These are phyloP conservation scores for Drosophila novamexicana DNA, from an alignment of 1,140 invertebrate genomes.

Conservation along the genomic window DNA sequence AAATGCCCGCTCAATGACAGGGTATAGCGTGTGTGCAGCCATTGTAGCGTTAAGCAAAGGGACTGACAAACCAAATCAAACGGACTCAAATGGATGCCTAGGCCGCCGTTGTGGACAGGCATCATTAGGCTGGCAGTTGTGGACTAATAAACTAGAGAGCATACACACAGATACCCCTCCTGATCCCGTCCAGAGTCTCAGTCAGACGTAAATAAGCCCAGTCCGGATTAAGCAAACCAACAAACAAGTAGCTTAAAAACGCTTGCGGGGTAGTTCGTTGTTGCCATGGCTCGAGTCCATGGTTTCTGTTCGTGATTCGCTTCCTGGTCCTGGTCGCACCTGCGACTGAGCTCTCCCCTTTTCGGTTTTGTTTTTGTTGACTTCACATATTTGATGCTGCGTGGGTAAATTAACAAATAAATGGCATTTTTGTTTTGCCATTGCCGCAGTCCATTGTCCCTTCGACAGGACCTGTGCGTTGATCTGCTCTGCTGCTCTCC, in stretches of 20 bases:
- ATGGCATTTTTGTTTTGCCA: conserved; percentile 66
- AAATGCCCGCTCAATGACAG: neutral
- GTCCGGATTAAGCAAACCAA: conserved; percentile 75
- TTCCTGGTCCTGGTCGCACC: neutral
- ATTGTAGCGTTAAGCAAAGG: conserved; percentile 68
- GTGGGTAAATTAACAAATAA: conserved; percentile 82
- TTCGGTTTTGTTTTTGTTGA: conserved; percentile 48
- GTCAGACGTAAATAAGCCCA: conserved; percentile 53
- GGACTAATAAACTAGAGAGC: conserved; percentile 71
- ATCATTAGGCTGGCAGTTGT: conserved; percentile 65
- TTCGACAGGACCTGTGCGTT: conserved; percentile 25
- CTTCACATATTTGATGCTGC: conserved; percentile 76
- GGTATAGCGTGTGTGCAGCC: conserved; percentile 27
- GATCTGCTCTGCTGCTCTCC: conserved; percentile 40
- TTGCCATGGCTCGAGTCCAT: conserved; percentile 45
- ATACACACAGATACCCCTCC: conserved; percentile 1
- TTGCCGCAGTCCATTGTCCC: conserved; percentile 46
- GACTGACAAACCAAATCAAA: conserved; percentile 52
- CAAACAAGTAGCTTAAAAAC: conserved; percentile 80
- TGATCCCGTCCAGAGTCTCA: conserved; percentile 30
- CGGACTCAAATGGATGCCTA: conserved; percentile 36
- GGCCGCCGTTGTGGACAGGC: conserved; percentile 62
- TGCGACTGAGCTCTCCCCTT: neutral
- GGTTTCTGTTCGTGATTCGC: neutral
- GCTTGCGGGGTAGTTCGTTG: conserved; percentile 35